A percentile compares a stretch with the other conserved stretches of the same genome.
Evolutionary conservation across 2,113 vertebrate genomes (phyloP).

Genomic region (Callipepla squamata): DNA sequence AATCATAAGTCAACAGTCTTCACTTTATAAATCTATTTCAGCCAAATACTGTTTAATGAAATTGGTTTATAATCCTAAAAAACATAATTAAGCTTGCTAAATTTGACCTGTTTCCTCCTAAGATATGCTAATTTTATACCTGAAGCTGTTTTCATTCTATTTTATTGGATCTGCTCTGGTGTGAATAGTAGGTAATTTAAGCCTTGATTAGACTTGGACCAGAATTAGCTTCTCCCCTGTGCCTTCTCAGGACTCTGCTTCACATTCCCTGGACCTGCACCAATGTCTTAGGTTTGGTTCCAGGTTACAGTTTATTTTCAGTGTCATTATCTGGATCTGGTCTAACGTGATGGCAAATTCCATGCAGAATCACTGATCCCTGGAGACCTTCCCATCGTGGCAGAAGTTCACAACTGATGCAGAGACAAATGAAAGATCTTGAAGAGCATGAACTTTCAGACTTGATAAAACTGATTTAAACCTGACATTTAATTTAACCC

Average conservation of each 20-base stretch:
- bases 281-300: not conserved
- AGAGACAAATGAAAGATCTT: not conserved
- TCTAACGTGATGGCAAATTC: slow-evolving; percentile 19
- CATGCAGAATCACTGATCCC: slow-evolving; percentile 12
- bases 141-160: slow-evolving; percentile 49
- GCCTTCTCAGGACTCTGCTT: slow-evolving; percentile 17
- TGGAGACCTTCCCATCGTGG: not conserved
- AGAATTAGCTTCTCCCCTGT: slow-evolving; percentile 21
- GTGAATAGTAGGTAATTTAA: slow-evolving; percentile 49
- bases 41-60: not conserved
- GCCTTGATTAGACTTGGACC: slow-evolving; percentile 31
- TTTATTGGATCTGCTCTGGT: slow-evolving; percentile 6
- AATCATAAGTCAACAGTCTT: not conserved
- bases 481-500: not conserved
- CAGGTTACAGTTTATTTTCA: slow-evolving; percentile 58
- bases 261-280: slow-evolving; percentile 37
- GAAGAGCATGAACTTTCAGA: not conserved
- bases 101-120: not conserved
- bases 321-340: slow-evolving; percentile 11
- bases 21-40: not conserved
- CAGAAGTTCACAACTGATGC: not conserved
- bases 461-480: slow-evolving; percentile 7
- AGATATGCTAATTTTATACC: not conserved
- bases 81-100: slow-evolving; percentile 21
- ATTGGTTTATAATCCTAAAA: slow-evolving; percentile 16